These are phyloP conservation scores for Maccullochella peelii DNA, from an alignment of 2,113 vertebrate genomes.

Conservation along the genomic window DNA sequence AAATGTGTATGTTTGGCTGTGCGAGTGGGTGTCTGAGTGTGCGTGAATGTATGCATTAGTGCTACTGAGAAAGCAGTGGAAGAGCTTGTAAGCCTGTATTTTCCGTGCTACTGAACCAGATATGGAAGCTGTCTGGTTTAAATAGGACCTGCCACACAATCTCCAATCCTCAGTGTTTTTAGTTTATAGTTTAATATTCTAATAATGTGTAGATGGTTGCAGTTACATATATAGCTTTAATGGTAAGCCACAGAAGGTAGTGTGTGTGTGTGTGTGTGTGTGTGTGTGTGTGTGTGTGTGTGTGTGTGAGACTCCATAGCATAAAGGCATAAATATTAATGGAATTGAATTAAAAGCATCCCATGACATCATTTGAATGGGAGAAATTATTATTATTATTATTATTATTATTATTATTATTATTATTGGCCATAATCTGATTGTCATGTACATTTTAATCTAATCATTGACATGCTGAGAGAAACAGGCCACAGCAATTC, in stretches of 20 bases:
- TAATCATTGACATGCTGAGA: too few relatives aligned
- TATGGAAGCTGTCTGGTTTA: conserved; percentile 24
- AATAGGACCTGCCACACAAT: not conserved
- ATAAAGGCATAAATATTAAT: too few relatives aligned
- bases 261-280: too few relatives aligned
- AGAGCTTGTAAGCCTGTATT: conserved; percentile 22
- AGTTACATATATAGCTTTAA: not conserved
- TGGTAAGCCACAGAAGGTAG: too few relatives aligned
- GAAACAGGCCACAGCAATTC: not conserved
- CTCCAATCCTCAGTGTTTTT: not conserved
- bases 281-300: too few relatives aligned
- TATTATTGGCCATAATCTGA: too few relatives aligned
- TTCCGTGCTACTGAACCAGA: conserved; percentile 40
- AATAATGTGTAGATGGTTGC: not conserved
- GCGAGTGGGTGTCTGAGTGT: not conserved
- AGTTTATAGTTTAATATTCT: not conserved
- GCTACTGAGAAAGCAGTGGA: conserved; percentile 22
- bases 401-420: too few relatives aligned
- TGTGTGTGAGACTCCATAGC: too few relatives aligned
- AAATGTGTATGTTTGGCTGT: conserved; percentile 49
- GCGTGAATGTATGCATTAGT: conserved; percentile 12
- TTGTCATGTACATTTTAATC: too few relatives aligned
- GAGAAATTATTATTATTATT: too few relatives aligned
- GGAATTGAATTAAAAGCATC: too few relatives aligned
- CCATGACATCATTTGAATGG: too few relatives aligned